Conservation (phyloP, 2,888 invertebrate genomes). For the Philopedon plagiatum region DNA sequence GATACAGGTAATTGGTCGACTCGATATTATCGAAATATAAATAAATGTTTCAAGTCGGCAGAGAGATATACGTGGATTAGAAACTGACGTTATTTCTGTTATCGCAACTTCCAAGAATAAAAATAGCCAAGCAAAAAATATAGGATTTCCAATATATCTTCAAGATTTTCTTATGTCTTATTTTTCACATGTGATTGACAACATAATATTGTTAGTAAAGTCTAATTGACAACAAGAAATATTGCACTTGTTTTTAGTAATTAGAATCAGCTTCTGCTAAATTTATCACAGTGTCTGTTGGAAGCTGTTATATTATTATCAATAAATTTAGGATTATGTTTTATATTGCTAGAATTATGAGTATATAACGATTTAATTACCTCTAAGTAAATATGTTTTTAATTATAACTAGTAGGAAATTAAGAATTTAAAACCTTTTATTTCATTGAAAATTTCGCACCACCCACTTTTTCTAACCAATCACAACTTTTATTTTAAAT, state of each 20-base stretch:
- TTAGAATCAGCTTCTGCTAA: not conserved
- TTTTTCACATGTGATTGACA: slow-evolving; percentile 18
- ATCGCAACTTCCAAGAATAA: not conserved
- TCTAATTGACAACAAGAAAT: slow-evolving; percentile 21
- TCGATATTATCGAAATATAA: too few relatives aligned
- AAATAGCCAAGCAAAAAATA: not conserved
- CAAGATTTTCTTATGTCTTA: slow-evolving; percentile 5
- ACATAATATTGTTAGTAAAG: slow-evolving; percentile 11
- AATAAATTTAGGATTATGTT: too few relatives aligned
- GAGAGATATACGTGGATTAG: not conserved
- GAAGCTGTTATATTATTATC: not conserved
- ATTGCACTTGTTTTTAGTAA: slow-evolving; percentile 6
- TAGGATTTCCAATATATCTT: not conserved
- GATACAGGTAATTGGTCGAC: too few relatives aligned
- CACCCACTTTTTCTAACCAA: too few relatives aligned
- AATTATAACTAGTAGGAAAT: too few relatives aligned
- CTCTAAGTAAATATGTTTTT: too few relatives aligned
- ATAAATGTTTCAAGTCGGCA: too few relatives aligned
- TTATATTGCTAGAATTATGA: too few relatives aligned
- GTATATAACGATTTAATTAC: too few relatives aligned
- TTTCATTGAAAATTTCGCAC: too few relatives aligned
- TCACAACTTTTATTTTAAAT: too few relatives aligned
- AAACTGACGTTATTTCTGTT: not conserved
- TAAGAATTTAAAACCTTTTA: too few relatives aligned
- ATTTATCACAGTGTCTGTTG: not conserved